Evolutionary conservation across 53 echinoderm and acorn worm species (phyloP).

Genomic region (Astropecten irregularis): DNA sequence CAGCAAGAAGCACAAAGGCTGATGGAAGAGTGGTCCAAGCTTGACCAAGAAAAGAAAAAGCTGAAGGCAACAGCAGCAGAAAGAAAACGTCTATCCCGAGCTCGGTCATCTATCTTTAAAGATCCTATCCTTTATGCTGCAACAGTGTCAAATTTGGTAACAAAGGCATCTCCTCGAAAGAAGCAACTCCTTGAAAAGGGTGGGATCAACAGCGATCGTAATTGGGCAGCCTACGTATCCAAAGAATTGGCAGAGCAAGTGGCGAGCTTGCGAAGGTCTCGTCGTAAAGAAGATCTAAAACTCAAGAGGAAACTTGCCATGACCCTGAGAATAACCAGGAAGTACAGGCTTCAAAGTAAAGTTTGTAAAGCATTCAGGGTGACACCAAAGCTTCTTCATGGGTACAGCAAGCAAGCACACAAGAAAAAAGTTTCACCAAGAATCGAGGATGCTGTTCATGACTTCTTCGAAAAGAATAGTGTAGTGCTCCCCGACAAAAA

Average conservation of each 20-base stretch:
- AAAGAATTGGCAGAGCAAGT: slow-evolving; percentile 30
- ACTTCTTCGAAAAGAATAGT: slow-evolving; percentile 36
- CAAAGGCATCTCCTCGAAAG: slow-evolving; percentile 55
- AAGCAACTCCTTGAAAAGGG: slow-evolving; percentile 27
- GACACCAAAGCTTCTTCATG: slow-evolving; percentile 41
- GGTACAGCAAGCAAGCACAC: not conserved
- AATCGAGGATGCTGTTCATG: slow-evolving; percentile 1
- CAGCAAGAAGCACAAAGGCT: slow-evolving; percentile 30
- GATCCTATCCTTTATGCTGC: slow-evolving; percentile 47
- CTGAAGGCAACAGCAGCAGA: slow-evolving; percentile 22
- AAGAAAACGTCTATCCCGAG: slow-evolving; percentile 56
- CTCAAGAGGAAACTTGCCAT: slow-evolving; percentile 22
- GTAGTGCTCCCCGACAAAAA: slow-evolving; percentile 53
- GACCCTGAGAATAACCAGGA: slow-evolving; percentile 23
- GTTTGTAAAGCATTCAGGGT: slow-evolving; percentile 45
- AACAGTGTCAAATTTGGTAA: slow-evolving; percentile 28
- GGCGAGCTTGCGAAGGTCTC: slow-evolving; percentile 34
- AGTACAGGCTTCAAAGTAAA: slow-evolving; percentile 38
- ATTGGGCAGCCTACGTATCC: slow-evolving; percentile 32
- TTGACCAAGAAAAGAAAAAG: slow-evolving; percentile 13
- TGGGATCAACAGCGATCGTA: slow-evolving; percentile 15
- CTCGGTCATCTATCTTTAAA: slow-evolving; percentile 50
- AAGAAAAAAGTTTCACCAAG: slow-evolving; percentile 8
- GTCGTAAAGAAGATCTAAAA: slow-evolving; percentile 46
- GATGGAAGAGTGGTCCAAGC: slow-evolving; percentile 51